Percentiles rank a stretch among this genome's conserved stretches.
These are phyloP conservation scores for Steinernema hermaphroditum DNA, from an alignment of 2,888 invertebrate species.

Conservation along the genomic window DNA sequence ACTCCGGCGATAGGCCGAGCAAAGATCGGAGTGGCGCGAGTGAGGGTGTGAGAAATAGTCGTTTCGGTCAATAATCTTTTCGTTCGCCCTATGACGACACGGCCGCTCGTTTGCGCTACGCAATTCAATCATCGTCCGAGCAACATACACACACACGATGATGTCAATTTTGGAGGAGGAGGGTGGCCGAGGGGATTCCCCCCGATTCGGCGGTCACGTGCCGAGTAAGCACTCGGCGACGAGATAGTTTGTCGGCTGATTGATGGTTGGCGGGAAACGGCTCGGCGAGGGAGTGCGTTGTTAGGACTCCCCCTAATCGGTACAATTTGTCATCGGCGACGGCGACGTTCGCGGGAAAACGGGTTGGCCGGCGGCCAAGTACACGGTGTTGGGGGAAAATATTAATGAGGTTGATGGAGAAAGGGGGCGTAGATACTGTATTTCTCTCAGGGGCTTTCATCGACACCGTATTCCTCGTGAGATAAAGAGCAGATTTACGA, in stretches of 20 bases:
- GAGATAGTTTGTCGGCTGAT: slow-evolving; percentile 9
- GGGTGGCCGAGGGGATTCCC: slow-evolving; percentile 21
- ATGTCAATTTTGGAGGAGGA: slow-evolving; percentile 18
- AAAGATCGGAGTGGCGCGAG: slow-evolving; percentile 30
- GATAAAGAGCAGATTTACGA: too few species aligned
- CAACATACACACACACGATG: slow-evolving; percentile 11
- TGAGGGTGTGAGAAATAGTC: slow-evolving; percentile 16
- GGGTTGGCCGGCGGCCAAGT: too few species aligned
- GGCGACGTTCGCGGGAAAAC: too few species aligned
- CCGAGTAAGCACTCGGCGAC: not conserved
- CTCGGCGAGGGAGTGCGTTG: not conserved
- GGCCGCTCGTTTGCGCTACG: slow-evolving; percentile 17
- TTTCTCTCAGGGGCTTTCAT: too few species aligned
- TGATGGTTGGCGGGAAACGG: slow-evolving; percentile 26
- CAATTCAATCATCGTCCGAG: slow-evolving; percentile 27
- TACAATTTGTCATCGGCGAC: slow-evolving; percentile 1
- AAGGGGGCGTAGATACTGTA: too few species aligned
- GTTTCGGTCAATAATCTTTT: slow-evolving; percentile 31
- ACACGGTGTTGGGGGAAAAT: too few species aligned
- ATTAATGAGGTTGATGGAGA: too few species aligned
- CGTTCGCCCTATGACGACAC: slow-evolving; percentile 18
- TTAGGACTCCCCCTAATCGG: not conserved
- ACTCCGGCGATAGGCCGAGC: not conserved
- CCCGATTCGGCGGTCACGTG: slow-evolving; percentile 28
- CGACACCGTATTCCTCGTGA: too few species aligned